Evolutionary conservation across 2,888 invertebrate species (phyloP).

Genomic region (Corythucha ciliata): DNA sequence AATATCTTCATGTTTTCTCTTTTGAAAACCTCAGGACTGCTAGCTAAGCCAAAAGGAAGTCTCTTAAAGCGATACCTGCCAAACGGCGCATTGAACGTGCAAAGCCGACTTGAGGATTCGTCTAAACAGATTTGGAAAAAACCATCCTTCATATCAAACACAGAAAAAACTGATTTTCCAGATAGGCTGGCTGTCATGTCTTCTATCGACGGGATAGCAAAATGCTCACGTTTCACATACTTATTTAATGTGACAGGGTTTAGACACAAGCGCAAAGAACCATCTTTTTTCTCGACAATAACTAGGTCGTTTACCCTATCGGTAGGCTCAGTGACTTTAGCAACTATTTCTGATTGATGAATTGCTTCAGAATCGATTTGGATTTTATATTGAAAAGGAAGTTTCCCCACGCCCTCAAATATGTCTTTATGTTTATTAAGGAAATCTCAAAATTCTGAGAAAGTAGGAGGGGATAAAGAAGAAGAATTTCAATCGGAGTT

Average conservation of each 20-base stretch:
- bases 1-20: slow-evolving; percentile 17
- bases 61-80: slow-evolving; percentile 22
- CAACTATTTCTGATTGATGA: too few species aligned
- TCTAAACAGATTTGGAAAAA: slow-evolving; percentile 19
- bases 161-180: slow-evolving; percentile 13
- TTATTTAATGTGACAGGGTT: slow-evolving; percentile 19
- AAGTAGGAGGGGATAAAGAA: too few species aligned
- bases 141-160: slow-evolving; percentile 21
- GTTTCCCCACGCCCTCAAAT: too few species aligned
- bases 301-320: slow-evolving; percentile 21
- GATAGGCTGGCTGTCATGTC: slow-evolving; percentile 13
- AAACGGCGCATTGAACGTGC: slow-evolving; percentile 20
- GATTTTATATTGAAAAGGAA: too few species aligned
- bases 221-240: slow-evolving; percentile 19
- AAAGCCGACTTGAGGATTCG: slow-evolving; percentile 11
- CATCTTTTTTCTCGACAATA: slow-evolving; percentile 19
- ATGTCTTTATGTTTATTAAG: too few species aligned
- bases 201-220: slow-evolving; percentile 17
- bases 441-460: too few species aligned
- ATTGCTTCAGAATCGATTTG: too few species aligned
- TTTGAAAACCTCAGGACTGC: slow-evolving; percentile 25
- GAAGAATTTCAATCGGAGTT: too few species aligned
- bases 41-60: slow-evolving; percentile 23
- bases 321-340: slow-evolving; percentile 7
- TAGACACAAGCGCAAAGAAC: slow-evolving; percentile 11